phyloP scores from a whole-genome alignment of 2,797 vertebrate genomes.

The Anableps anableps region DNA sequence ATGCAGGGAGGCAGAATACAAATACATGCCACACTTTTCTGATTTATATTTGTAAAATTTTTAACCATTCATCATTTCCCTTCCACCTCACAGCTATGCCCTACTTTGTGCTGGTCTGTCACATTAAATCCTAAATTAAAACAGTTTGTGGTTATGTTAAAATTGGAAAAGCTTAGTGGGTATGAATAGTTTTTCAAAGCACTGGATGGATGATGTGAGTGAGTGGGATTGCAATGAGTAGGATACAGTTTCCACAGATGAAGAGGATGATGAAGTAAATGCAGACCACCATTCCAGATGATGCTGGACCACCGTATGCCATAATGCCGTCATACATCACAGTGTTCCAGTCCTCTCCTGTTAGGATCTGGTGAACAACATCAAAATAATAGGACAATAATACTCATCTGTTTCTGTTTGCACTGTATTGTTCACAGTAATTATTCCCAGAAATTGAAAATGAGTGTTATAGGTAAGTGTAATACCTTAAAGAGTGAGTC shows the following conservation, averaged over 20 bases:
- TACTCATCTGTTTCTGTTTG: background rate
- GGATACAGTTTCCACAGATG: constrained; percentile 99
- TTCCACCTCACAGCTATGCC: background rate
- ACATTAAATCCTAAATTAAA: background rate
- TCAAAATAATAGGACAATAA: background rate
- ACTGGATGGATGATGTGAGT: too few relatives aligned
- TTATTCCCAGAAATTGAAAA: background rate
- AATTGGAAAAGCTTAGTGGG: background rate
- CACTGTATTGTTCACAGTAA: background rate
- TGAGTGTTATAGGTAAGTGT: background rate
- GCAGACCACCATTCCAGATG: constrained; percentile 97
- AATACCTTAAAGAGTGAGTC: background rate
- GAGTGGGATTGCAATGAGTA: constrained; percentile 43
- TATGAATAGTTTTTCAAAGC: background rate
- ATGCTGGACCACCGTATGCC: constrained; percentile 95
- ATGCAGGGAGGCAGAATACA: background rate
- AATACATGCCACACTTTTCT: background rate
- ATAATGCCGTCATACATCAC: constrained; percentile 99
- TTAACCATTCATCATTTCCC: background rate
- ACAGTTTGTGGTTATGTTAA: background rate
- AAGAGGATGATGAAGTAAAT: constrained; percentile 99
- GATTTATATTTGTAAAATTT: background rate
- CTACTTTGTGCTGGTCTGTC: background rate
- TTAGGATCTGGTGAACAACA: constrained; percentile 86
- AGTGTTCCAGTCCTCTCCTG: constrained; percentile 98